These are phyloP conservation scores for Nebria brevicollis DNA, from an alignment of 2,888 invertebrate genomes.

Conservation along the genomic window DNA sequence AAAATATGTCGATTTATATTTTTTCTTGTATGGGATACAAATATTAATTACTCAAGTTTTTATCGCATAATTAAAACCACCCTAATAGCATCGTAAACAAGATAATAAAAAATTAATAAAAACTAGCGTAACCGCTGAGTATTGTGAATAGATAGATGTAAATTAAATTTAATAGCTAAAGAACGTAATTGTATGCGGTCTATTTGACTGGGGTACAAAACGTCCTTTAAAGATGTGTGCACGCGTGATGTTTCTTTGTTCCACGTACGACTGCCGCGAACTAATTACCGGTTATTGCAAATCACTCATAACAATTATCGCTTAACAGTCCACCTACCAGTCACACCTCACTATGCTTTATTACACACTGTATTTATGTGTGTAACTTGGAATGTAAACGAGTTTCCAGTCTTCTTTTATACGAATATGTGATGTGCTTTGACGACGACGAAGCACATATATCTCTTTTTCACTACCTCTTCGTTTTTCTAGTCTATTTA, in stretches of 20 bases:
- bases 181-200: not conserved
- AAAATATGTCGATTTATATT: too few species aligned
- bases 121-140: not conserved
- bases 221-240: not conserved
- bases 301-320: slow-evolving; percentile 1
- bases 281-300: not conserved
- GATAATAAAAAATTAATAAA: not conserved
- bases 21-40: too few species aligned
- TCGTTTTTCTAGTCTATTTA: too few species aligned
- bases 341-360: not conserved
- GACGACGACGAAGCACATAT: too few species aligned
- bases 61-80: not conserved
- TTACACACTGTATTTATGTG: not conserved
- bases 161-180: not conserved
- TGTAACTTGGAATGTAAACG: too few species aligned
- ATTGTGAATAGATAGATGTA: not conserved
- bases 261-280: not conserved
- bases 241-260: not conserved
- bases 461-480: too few species aligned
- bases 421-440: too few species aligned
- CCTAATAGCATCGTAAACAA: not conserved
- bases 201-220: not conserved
- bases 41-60: not conserved
- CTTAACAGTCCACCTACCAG: not conserved
- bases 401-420: too few species aligned